Conservation (phyloP, 1,140 invertebrate species). For the Aphelenchoides besseyi region DNA sequence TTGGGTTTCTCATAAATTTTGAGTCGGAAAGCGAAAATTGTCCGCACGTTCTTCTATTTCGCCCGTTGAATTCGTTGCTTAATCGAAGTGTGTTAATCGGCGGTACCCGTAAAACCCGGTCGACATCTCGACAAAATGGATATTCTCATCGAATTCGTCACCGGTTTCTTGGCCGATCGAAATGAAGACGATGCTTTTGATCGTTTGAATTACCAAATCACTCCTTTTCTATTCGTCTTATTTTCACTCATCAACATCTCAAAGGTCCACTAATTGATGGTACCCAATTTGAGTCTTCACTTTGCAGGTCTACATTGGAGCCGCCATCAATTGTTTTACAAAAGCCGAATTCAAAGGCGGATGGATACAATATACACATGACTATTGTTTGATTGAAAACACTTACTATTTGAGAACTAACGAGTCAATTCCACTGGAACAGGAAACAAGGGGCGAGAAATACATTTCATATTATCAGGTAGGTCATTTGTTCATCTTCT, state of each 20-base stretch:
- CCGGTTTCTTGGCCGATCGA: constrained; percentile 31
- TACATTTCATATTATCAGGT: constrained; percentile 49
- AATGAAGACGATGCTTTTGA: constrained; percentile 47
- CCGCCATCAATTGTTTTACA: constrained; percentile 51
- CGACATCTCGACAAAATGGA: constrained; percentile 40
- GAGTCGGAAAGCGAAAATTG: too few species aligned
- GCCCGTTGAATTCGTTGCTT: too few species aligned
- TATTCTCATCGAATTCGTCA: constrained; percentile 42
- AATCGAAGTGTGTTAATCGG: too few species aligned
- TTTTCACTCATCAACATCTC: constrained; percentile 49
- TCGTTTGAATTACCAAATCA: constrained; percentile 49
- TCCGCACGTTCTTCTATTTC: too few species aligned
- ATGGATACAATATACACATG: constrained; percentile 51
- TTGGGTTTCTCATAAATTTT: too few species aligned
- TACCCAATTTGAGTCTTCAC: constrained; percentile 1
- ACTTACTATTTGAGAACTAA: constrained; percentile 48
- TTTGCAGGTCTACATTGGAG: constrained; percentile 50
- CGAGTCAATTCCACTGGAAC: constrained; percentile 47
- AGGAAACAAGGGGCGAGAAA: constrained; percentile 39
- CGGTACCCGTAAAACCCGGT: too few species aligned
- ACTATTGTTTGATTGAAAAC: constrained; percentile 48
- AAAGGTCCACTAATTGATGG: constrained; percentile 27
- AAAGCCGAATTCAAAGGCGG: constrained; percentile 51
- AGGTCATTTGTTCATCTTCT: not conserved
- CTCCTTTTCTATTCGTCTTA: constrained; percentile 43